Conservation (phyloP, 1,140 invertebrate species). For the fruit fly (Drosophila melanogaster) region DNA sequence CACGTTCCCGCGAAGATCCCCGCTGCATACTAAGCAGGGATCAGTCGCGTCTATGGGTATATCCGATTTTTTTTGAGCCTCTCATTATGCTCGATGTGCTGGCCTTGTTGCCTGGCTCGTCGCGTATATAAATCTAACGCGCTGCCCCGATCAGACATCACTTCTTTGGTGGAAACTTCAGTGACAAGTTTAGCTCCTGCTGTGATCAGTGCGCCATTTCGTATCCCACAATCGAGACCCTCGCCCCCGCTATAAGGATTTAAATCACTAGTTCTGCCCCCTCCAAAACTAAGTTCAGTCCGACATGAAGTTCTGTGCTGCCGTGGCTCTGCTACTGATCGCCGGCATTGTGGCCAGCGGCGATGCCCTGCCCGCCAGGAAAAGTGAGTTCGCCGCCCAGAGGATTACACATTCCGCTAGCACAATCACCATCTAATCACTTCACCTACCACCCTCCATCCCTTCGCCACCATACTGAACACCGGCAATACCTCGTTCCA, state of each 20-base stretch:
- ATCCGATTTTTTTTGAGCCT: conserved; percentile 67
- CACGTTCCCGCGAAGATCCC: conserved; percentile 60
- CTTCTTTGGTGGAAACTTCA: conserved; percentile 85
- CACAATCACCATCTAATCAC: conserved; percentile 5
- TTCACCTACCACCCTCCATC: conserved; percentile 8
- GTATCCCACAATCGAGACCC: neutral
- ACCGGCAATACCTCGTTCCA: conserved; percentile 72
- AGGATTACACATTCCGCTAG: conserved; percentile 30
- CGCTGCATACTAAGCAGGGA: conserved; percentile 65
- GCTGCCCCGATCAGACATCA: conserved; percentile 75
- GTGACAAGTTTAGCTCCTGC: conserved; percentile 84
- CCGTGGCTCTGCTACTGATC: conserved; percentile 71
- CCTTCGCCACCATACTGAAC: conserved; percentile 42
- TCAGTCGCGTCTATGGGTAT: conserved; percentile 64
- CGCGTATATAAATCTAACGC: conserved; percentile 84
- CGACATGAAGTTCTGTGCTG: conserved; percentile 75
- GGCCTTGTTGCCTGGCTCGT: conserved; percentile 58
- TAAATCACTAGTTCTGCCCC: neutral
- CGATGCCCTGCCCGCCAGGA: conserved; percentile 74
- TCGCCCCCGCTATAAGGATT: conserved; percentile 9
- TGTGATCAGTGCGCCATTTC: conserved; percentile 71
- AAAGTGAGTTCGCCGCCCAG: conserved; percentile 68
- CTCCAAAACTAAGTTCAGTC: conserved; percentile 6
- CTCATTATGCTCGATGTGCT: conserved; percentile 72
- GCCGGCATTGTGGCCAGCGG: conserved; percentile 67